Base-by-base conservation (phyloP, 2,888 invertebrate genomes). In the Apotomis betuletana region DNA sequence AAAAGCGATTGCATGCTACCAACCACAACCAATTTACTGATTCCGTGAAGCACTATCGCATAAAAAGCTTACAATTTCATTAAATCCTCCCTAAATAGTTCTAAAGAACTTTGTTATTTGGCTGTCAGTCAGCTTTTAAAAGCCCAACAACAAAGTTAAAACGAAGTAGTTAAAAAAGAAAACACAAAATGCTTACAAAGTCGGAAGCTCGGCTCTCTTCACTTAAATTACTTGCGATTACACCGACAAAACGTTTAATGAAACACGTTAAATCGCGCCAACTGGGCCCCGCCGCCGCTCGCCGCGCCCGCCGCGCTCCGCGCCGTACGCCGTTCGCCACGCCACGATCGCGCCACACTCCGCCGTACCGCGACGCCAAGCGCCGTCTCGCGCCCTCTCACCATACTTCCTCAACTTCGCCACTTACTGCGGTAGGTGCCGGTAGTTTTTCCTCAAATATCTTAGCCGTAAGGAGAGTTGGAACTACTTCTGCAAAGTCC, bases 131-230 rank as follows among this genome's bases (percentile, higher is more conserved):
- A 91, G 90, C 90, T 90, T 92, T 92, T 90, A 91, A 91, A 90
- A 90, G 88, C 88, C 87, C 86, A 85, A 85, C 91, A 91, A 91
- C 92, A 90, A 92, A 93, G 92, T 93, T 93, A 90, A 91, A 92
- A 92, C 92, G 90, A 92, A 91, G 92, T 92, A 92, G 92, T 92
- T 93, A 93, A 92, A 92, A 92, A 92, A 92, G 92, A 92, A 92
- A 92, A 92, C 91, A 91, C 91, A 92, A 91, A 92, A 92, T 92
- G 91, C 92, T 92, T 91, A 91, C 90, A 90, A 92, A 92, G 91
- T 93, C 91, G 91, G 92, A 92, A 92, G 91, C 91, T 88, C 88
- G 88, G 89, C 90, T 90, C 91, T 92, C 92, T 92, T 91, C 92
- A 91, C 90, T 92, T 92, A 92, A 92, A 92, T 92, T 91, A 92